Evolutionary conservation across 2,888 invertebrate species (phyloP), one percentile per base, ranked within the genome.

Genomic region (Idaea aversata): DNA sequence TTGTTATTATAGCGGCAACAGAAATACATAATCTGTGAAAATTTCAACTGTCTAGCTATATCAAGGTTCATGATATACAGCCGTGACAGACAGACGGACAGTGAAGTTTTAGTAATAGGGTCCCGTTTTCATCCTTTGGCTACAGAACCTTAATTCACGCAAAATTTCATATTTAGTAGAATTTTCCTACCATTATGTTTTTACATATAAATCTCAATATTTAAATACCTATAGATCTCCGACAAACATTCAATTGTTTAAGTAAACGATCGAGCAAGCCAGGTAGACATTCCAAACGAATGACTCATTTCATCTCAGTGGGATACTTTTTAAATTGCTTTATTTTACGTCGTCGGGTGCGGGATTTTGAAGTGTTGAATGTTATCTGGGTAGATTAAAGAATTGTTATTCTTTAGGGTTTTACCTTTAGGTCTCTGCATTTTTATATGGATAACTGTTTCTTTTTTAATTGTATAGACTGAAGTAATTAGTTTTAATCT

Each of bases 261-360:
- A 67, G 60, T 65, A 68, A 67, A 62, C 62, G 66, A 62, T 74
- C 71, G 77, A 69, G 66, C 72, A 72, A 67, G 68, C 75, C 78
- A 85, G 83, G 84, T 85, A 86, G 79, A 76, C 82, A 89, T 88
- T 86, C 88, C 84, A 65, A 63, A 34, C 13, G 72, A 75, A 83
- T 88, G 90, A 88, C 67, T 88, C 90, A 88, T 66, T 25, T 69
- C 63, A 70, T 76, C 81, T 75, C 80, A 62, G 75, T 75, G 72
- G 81, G 83, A 77, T 66, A 70, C 68, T 70, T 57, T 25, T 69
- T 71, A 74, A 74, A 74, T 70, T 57, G 7, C 57, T 35, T 62
- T 68, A 68, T 72, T 65, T 61, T 62, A 47, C 5, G 10, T 13
- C 47, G 47, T 47, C 47, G 47, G 60, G 47, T 47, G 47, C 47